A percentile compares a stretch with the other conserved stretches of the same genome.
Conservation (phyloP, 2,797 vertebrate species). For the Cheirogaleus major region DNA sequence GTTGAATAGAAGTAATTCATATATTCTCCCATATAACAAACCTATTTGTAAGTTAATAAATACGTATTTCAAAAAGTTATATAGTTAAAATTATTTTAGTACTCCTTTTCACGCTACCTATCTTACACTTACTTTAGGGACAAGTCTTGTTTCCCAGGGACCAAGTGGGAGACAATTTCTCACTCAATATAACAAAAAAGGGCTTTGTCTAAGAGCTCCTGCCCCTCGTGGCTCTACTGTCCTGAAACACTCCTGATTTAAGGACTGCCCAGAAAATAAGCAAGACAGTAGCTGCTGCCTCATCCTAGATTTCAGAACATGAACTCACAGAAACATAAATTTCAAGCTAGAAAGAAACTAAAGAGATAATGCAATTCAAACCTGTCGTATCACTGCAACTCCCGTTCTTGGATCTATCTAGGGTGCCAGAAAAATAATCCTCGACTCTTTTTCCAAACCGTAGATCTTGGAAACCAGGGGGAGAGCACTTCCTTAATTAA, state of each 20-base stretch:
- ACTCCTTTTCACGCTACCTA: neutral
- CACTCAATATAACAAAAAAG: neutral
- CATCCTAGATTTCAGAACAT: neutral
- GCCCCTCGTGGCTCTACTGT: accelerated
- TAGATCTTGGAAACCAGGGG: neutral
- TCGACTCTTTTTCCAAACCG: neutral
- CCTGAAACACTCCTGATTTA: neutral
- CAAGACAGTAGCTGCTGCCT: neutral
- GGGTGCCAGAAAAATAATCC: neutral
- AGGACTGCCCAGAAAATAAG: neutral
- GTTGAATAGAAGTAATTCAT: neutral
- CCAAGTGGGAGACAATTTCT: neutral
- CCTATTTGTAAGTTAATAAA: neutral
- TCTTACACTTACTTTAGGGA: neutral
- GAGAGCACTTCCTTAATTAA: neutral
- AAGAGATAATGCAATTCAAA: neutral
- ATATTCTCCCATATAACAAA: neutral
- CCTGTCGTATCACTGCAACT: neutral
- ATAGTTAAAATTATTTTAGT: neutral
- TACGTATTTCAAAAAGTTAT: neutral
- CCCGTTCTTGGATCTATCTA: neutral
- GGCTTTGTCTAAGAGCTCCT: neutral
- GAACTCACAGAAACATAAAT: neutral
- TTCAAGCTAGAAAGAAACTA: neutral
- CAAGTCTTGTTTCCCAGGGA: neutral